These are phyloP conservation scores for Forbesichthys agassizii DNA, from an alignment of 2,113 vertebrate genomes.

Conservation along the genomic window DNA sequence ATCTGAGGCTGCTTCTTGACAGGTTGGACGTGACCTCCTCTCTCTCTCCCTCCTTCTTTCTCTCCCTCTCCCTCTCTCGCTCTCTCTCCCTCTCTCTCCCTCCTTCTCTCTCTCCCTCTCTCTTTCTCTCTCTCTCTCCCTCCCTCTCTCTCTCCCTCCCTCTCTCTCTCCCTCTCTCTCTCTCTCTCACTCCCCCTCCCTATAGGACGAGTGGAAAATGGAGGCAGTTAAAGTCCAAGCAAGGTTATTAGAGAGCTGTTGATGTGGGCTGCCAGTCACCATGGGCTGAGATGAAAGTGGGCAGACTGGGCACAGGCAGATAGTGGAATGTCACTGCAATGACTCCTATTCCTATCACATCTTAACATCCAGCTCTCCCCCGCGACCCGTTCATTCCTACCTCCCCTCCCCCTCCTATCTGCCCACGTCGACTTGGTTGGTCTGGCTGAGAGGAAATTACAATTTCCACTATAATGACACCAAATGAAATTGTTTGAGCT, in stretches of 20 bases:
- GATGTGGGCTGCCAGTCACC: slow-evolving; percentile 58
- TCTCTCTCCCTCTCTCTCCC: neutral
- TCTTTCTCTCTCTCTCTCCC: neutral
- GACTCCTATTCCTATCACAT: slow-evolving; percentile 49
- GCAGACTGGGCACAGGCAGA: slow-evolving; percentile 43
- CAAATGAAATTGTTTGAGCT: slow-evolving; percentile 63
- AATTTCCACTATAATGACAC: slow-evolving; percentile 71
- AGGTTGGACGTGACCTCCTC: slow-evolving; percentile 8
- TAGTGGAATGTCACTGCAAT: slow-evolving; percentile 66
- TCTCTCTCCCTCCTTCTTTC: neutral
- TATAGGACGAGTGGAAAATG: slow-evolving; percentile 42
- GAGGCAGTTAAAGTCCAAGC: slow-evolving; percentile 51
- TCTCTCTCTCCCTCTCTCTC: slow-evolving; percentile 2
- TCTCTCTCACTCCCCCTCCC: neutral
- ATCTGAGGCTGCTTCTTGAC: slow-evolving; percentile 49
- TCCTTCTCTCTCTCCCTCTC: neutral
- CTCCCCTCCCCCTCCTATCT: slow-evolving; percentile 8
- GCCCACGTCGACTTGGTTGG: slow-evolving; percentile 39
- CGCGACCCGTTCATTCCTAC: slow-evolving; percentile 19
- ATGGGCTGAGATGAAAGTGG: slow-evolving; percentile 54
- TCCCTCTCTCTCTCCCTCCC: neutral
- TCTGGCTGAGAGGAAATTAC: slow-evolving; percentile 59
- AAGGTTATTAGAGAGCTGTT: slow-evolving; percentile 53
- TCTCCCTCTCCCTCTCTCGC: neutral
- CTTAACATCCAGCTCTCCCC: slow-evolving; percentile 58